phyloP scores from a whole-genome alignment of 2,113 vertebrate genomes.

The Nibea albiflora region DNA sequence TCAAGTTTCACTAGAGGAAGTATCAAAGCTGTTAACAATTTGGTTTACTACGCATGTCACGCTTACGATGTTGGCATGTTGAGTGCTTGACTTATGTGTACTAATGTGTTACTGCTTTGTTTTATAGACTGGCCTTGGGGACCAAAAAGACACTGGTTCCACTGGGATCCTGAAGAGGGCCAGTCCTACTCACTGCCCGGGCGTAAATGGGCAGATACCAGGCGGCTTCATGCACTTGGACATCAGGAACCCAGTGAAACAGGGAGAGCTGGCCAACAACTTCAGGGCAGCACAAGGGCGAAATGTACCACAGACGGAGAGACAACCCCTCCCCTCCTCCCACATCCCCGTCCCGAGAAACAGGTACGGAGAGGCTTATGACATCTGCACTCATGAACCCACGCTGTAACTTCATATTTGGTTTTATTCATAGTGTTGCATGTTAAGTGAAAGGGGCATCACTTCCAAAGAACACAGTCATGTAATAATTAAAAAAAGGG shows the following conservation, averaged over 20 bases:
- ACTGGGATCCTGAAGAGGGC: conserved; percentile 78
- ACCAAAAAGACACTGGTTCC: conserved; percentile 72
- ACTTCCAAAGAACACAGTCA: background rate
- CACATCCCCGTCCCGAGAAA: conserved; percentile 86
- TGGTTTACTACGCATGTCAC: background rate
- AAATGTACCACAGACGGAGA: conserved; percentile 63
- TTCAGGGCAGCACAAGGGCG: conserved; percentile 68
- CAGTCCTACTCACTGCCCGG: conserved; percentile 78
- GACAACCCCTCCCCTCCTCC: conserved; percentile 71
- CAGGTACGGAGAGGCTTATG: conserved; percentile 75
- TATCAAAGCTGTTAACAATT: background rate
- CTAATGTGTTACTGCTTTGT: background rate
- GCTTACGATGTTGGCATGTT: background rate
- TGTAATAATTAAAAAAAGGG: conserved; percentile 2
- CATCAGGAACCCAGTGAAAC: conserved; percentile 76
- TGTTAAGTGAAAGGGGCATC: conserved; percentile 3
- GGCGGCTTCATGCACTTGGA: conserved; percentile 80
- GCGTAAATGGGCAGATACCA: conserved; percentile 73
- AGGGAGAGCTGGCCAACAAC: conserved; percentile 67
- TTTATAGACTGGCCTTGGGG: conserved; percentile 72
- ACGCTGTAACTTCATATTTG: background rate
- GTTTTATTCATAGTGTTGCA: background rate
- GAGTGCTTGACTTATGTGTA: background rate
- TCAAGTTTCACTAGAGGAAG: background rate
- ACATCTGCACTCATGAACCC: background rate